Conservation (phyloP, 2,888 invertebrate species). For the Plusia festucae region DNA sequence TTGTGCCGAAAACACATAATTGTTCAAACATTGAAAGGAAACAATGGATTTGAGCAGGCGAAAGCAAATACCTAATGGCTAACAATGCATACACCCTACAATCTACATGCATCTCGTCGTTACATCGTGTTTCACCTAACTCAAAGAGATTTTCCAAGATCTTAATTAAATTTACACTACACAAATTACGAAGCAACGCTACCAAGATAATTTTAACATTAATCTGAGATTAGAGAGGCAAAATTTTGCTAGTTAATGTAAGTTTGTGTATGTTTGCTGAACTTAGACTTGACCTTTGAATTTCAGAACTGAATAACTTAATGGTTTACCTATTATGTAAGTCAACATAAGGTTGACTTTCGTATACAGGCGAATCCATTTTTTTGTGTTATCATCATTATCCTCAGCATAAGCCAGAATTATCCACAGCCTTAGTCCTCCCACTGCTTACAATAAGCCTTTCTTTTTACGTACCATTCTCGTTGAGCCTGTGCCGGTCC, state of each 20-base stretch:
- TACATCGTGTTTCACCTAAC: conserved; percentile 3
- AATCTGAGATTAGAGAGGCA: background rate
- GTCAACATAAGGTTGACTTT: too few relatives aligned
- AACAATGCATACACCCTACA: conserved; percentile 13
- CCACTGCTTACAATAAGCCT: too few relatives aligned
- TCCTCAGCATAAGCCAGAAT: too few relatives aligned
- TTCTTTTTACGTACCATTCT: too few relatives aligned
- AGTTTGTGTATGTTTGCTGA: background rate
- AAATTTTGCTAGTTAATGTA: background rate
- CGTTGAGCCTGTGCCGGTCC: too few relatives aligned
- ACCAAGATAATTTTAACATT: conserved; percentile 16
- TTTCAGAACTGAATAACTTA: conserved; percentile 1
- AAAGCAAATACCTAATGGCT: conserved; percentile 16
- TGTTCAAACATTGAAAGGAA: background rate
- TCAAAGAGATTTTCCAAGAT: conserved; percentile 1
- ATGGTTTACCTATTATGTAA: background rate
- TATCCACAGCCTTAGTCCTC: too few relatives aligned
- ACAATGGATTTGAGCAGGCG: background rate
- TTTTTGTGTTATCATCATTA: too few relatives aligned
- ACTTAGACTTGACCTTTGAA: background rate
- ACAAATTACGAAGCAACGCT: conserved; percentile 27
- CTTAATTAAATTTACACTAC: conserved; percentile 11
- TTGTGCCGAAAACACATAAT: background rate
- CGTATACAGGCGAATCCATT: too few relatives aligned
- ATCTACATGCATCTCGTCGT: conserved; percentile 9